A percentile compares a stretch with the other conserved stretches of the same genome.
These are phyloP conservation scores for Acronicta leporina DNA, from an alignment of 2,888 invertebrate species.

Conservation along the genomic window DNA sequence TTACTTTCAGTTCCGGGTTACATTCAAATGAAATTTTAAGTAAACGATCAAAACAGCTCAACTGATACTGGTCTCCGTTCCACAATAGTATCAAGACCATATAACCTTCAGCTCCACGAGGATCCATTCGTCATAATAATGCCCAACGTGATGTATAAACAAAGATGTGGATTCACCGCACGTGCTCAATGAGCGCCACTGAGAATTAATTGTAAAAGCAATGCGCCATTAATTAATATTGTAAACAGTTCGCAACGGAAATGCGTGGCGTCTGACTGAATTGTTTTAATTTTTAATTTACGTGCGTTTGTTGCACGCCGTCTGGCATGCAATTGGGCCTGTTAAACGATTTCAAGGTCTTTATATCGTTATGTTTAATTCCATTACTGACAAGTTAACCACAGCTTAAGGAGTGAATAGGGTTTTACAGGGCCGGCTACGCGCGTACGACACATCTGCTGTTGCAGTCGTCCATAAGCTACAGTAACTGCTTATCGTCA, in stretches of 20 bases:
- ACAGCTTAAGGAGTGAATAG: too few relatives aligned
- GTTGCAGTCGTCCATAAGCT: too few relatives aligned
- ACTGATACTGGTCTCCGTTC: neutral
- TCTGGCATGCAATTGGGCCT: slow-evolving; percentile 23
- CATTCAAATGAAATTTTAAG: slow-evolving; percentile 31
- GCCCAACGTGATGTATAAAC: slow-evolving; percentile 38
- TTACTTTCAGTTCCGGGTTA: slow-evolving; percentile 36
- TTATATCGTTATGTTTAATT: slow-evolving; percentile 4
- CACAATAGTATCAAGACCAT: slow-evolving; percentile 7
- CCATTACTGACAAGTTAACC: too few relatives aligned
- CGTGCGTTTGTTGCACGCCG: slow-evolving; percentile 9
- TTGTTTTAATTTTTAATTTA: slow-evolving; percentile 45
- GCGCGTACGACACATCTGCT: too few relatives aligned
- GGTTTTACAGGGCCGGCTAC: too few relatives aligned
- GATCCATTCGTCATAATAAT: slow-evolving; percentile 38
- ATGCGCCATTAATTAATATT: slow-evolving; percentile 52
- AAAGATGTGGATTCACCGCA: slow-evolving; percentile 51
- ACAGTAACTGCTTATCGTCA: too few relatives aligned
- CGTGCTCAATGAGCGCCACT: slow-evolving; percentile 53
- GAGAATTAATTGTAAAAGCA: slow-evolving; percentile 52
- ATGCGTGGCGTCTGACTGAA: slow-evolving; percentile 44
- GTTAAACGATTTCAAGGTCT: slow-evolving; percentile 1
- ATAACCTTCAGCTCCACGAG: slow-evolving; percentile 18
- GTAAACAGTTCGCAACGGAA: slow-evolving; percentile 55
- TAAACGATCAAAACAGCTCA: slow-evolving; percentile 43